Evolutionary conservation across 2,888 invertebrate species (phyloP), one percentile per base, ranked within the genome.

Genomic region (Callinectes sapidus): DNA sequence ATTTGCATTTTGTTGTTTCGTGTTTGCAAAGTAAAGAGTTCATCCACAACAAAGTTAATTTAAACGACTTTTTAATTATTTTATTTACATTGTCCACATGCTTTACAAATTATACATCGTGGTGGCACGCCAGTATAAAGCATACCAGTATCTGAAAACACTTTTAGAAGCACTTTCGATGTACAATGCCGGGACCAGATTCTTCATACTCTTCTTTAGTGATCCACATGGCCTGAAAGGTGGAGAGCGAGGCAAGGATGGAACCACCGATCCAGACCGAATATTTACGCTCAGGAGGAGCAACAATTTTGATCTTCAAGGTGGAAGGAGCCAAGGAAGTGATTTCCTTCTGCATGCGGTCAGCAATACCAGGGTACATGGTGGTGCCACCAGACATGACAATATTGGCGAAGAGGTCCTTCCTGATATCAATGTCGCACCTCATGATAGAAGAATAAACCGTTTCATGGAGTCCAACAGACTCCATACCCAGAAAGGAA

Each of bases 381-480:
- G 94, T 92, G 39, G 94, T 93, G 54, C 94, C 94, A 71, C 94
- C 94, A 66, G 94, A 94, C 89, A 94, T 88, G 87, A 95, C 95
- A 89, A 95, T 94, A 66, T 95, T 95, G 90, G 94, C 94, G 91
- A 95, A 95, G 55, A 95, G 94, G 93, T 95, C 95, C 87, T 95
- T 95, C 77, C 93, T 91, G 90, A 93, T 92, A 28, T 93, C 93
- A 85, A 93, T 92, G 89, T 93, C 93, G 54, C 93, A 93, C 90
- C 92, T 93, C 93, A 92, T 91, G 92, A 93, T 93, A 39, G 93
- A 93, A 55, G 77, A 81, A 54, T 87, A 85, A 28, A 93, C 91
- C 95, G 98, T 98, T 96, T 98, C 98, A 96, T 98, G 98, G 96
- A 98, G 98, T 95, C 98, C 98, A 96, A 97, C 97, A 93, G 98